These are phyloP conservation scores for Rhynchonycteris naso DNA, from an alignment of 2,797 vertebrate genomes.

Conservation along the genomic window DNA sequence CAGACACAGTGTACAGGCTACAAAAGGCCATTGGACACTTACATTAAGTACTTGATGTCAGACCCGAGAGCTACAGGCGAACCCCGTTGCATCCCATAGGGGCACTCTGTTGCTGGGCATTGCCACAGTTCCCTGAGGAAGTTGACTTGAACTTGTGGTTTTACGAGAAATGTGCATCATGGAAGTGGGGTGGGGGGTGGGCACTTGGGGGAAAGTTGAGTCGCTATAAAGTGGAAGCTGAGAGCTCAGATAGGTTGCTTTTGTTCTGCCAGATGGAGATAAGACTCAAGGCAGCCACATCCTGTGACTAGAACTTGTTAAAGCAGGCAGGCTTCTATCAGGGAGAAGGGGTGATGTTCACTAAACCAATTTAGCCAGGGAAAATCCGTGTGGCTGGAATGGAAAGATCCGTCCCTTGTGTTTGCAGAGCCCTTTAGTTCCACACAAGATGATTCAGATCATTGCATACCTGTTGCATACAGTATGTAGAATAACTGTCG, in stretches of 20 bases:
- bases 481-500: neutral
- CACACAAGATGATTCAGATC: neutral
- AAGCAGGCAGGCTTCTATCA: conserved; percentile 24
- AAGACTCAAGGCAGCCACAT: conserved; percentile 87
- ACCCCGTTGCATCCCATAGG: fast-evolving
- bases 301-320: conserved; percentile 82
- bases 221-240: conserved; percentile 71
- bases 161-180: conserved; percentile 29
- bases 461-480: fast-evolving
- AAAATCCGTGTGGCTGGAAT: neutral
- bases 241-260: conserved; percentile 65
- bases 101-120: neutral
- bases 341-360: conserved; percentile 31
- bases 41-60: fast-evolving
- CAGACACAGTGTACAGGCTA: fast-evolving
- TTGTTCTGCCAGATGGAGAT: conserved; percentile 78
- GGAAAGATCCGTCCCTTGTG: neutral
- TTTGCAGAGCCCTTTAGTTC: neutral
- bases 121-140: conserved; percentile 64
- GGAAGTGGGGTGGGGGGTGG: neutral
- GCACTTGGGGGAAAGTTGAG: neutral
- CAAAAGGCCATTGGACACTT: too few species aligned
- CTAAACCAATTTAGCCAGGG: neutral
- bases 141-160: conserved; percentile 29
- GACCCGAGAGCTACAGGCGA: neutral